phyloP scores from a whole-genome alignment of 2,113 vertebrate genomes.

The Pithys albifrons region DNA sequence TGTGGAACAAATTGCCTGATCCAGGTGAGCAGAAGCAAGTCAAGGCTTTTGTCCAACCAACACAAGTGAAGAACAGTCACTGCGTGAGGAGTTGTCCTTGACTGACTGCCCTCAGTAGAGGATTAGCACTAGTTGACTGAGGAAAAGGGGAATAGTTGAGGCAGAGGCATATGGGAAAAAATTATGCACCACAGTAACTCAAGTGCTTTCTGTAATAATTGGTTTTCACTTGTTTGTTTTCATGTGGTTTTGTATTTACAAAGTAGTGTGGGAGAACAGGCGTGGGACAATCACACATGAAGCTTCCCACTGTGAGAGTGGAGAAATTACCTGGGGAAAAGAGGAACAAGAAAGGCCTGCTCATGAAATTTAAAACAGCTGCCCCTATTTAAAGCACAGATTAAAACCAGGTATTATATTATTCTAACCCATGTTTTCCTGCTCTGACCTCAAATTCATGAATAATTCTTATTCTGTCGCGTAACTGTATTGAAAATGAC shows the following conservation, averaged over 20 bases:
- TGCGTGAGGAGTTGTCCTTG: not conserved
- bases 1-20: not conserved
- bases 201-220: not conserved
- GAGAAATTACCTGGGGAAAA: not conserved
- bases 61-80: not conserved
- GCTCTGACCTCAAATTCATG: not conserved
- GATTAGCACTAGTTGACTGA: not conserved
- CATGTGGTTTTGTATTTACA: not conserved
- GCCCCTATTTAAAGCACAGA: not conserved
- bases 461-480: not conserved
- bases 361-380: not conserved
- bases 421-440: not conserved
- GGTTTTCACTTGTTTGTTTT: not conserved
- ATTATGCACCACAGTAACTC: not conserved
- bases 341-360: not conserved
- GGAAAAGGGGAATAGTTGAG: not conserved
- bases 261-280: not conserved
- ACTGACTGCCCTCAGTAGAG: not conserved
- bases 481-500: not conserved
- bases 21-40: not conserved
- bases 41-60: not conserved
- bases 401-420: not conserved
- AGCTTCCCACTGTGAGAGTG: not conserved
- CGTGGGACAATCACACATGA: not conserved
- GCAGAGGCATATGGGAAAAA: not conserved